Base-by-base conservation (phyloP, 1,140 invertebrate genomes). In the Drosophila punjabiensis region DNA sequence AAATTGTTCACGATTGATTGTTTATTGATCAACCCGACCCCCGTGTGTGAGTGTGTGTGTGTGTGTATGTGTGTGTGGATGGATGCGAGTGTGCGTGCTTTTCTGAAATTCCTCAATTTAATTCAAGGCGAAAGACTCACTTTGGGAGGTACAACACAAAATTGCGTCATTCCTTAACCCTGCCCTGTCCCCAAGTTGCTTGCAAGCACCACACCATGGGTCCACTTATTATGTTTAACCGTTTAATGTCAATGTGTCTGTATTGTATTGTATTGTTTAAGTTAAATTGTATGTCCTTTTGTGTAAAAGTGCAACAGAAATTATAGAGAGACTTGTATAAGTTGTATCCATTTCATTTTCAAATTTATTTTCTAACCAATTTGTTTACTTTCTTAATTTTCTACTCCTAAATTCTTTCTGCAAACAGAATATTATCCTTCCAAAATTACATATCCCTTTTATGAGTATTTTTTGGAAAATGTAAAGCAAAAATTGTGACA, bases 1-100 rank as follows among this genome's bases (percentile, higher is more conserved):
- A 70, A 70, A 70, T 66, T 65, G 61, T 69, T 69, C 37, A 65
- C 35, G 30, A 66, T 66, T 45, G 64, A 66, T 66, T 66, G 64
- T 61, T 59, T 66, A 61, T 59, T 35, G 64, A 20, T 32, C 30
- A 58, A 55, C 9, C 33, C 16, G 24, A 24, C 24, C 24, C 24
- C 24, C 24, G 24, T 3, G 4, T 53, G 33, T 56, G 35, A 39
- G 58, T 4, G 58, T 45, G 41, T 47, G 59, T 8, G 41, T 24
- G 61, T 14, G n/a, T 13, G 41, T 50, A 28, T 14, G 61, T 3
- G 33, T 13, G 41, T 10, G 32, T n/a, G 28, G 1, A 18, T 35
- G 59, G 5, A 24, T 20, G 63, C 11, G 37, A 24, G 52, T 37
- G 58, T 20, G 64, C 13, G 13, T 20, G 59, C 47, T 28, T 62